Base-by-base conservation (phyloP, 2,888 invertebrate species). In the Drepana falcataria region DNA sequence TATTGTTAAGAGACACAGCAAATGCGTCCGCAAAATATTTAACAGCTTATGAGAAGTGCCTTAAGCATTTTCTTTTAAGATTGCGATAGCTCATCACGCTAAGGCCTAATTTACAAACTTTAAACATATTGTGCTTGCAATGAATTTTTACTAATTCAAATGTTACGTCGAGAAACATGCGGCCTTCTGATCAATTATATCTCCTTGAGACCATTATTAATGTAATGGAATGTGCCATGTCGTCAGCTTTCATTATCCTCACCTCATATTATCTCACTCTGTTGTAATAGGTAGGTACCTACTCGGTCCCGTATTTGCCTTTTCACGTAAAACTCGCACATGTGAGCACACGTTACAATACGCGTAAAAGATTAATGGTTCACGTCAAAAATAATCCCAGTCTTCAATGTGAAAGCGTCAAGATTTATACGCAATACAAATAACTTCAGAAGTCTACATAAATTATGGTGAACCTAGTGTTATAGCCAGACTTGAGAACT, bases 141-240 rank as follows among this genome's bases (percentile, higher is more conserved):
- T 21, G 21, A 21, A 21, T 1, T 21, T 21, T 21, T 21, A 21
- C 0, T 21, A 21, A 21, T 21, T 21, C 21, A 21, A 21, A 21
- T 6, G 40, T 3, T 40, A 40, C 6, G 4, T 40, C 4, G 40
- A 7, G 40, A 40, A 40, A 40, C 34, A 44, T 21, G 37, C 35
- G 54, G 55, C 56, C 60, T 56, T 47, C 48, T 57, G 58, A 59
- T 63, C 21, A 57, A 58, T 57, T 60, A 49, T 53, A 55, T 51
- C 57, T 59, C 51, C 60, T 60, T 53, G 49, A 58, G 57, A 49
- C 55, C 56, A 58, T 65, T 68, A 67, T 60, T 64, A 64, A 60
- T 63, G 61, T 64, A 69, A 66, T 68, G 63, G 64, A 64, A 66
- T 60, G 53, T 51, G 41, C 33, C 40, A 40, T 40, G 40, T 33